These are phyloP conservation scores for Nemotelus nigrinus DNA, from an alignment of 2,888 invertebrate species.

Conservation along the genomic window DNA sequence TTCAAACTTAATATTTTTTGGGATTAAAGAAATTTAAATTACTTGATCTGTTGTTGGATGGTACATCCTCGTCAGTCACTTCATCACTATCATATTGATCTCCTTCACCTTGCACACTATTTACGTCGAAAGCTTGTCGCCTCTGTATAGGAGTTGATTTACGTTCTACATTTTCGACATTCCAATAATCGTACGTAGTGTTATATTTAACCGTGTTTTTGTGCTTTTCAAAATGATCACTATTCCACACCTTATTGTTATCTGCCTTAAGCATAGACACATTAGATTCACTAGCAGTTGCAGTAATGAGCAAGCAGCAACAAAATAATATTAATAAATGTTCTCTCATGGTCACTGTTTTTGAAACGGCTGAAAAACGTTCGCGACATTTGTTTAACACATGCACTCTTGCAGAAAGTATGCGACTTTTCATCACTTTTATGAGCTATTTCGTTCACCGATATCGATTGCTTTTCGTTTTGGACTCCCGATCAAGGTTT, in stretches of 20 bases:
- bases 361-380: too few species aligned
- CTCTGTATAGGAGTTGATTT: neutral
- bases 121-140: neutral
- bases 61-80: neutral
- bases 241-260: neutral
- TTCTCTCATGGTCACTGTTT: too few species aligned
- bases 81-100: conserved; percentile 21
- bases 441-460: too few species aligned
- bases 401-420: too few species aligned
- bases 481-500: too few species aligned
- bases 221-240: neutral
- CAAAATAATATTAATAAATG: neutral
- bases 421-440: too few species aligned
- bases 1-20: neutral
- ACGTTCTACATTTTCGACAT: neutral
- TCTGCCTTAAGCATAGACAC: neutral
- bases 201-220: neutral
- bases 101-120: neutral
- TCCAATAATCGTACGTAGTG: too few species aligned
- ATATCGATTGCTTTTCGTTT: too few species aligned
- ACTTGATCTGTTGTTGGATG: neutral
- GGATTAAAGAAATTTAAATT: neutral
- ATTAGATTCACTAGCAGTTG: neutral
- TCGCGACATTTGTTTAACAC: too few species aligned
- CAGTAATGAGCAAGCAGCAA: neutral